Base-by-base conservation (phyloP, 2,888 invertebrate genomes). In the Rhyacophila evoluta region DNA sequence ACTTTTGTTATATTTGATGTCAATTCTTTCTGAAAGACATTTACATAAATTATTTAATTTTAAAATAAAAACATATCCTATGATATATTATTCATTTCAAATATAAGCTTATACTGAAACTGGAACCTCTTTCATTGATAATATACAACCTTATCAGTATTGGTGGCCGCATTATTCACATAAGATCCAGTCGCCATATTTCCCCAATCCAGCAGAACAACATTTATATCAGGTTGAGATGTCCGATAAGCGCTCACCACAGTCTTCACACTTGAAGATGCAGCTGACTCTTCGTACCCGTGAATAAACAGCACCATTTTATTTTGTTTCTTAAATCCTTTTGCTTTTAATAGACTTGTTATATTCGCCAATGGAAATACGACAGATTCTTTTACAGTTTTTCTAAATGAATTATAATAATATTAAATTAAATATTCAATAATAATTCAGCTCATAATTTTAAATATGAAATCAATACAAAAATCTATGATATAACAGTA, bases 161-260 rank as follows among this genome's bases (percentile, higher is more conserved):
- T 85, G 19, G 84, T 77, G 2, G 83, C 83, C 0, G 85, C 85
- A 0, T 83, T 82, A 29, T 2, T 73, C 3, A 87, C 0, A 78
- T 90, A 90, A 82, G 85, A 85, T 0, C 87, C 86, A 5, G 85
- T 86, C 4, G 87, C 87, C n/a, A 89, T 82, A 81, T 86, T 86
- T 11, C 87, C 83, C 87, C 89, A 91, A 83, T 91, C 90, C 77
- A 88, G 81, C 1, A 85, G 84, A 15, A 91, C 82, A 0, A 88
- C 81, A 81, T 90, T 91, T 84, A 87, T 86, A 2, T 86, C 85
- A 3, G 71, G 84, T 1, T 77, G 81, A 0, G 87, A 87, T 0
- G 83, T 83, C 0, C 86, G 72, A 83, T 90, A 90, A 0, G 88
- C 88, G 72, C 81, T 41, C 5, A 87, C 84, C 4, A 91, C 82